These are phyloP conservation scores for Cavia aperea DNA, from an alignment of 2,113 vertebrate genomes.

Conservation along the genomic window DNA sequence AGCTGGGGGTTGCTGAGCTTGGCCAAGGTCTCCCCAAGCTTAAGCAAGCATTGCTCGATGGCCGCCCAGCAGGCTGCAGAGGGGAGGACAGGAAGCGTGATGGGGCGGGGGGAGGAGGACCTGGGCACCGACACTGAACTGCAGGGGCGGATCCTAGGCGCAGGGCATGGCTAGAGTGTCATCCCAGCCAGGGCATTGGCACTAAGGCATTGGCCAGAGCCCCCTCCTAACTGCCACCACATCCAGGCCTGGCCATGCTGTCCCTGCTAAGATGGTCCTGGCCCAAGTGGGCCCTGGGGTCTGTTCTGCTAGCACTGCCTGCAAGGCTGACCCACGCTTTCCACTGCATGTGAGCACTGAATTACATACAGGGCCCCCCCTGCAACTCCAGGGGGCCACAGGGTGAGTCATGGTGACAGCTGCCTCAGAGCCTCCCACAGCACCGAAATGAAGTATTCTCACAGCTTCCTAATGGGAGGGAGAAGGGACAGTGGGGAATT, in stretches of 20 bases:
- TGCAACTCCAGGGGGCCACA: conserved; percentile 10
- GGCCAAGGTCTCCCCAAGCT: conserved; percentile 83
- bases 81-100: not conserved
- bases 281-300: not conserved
- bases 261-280: not conserved
- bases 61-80: conserved; percentile 86
- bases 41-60: conserved; percentile 87
- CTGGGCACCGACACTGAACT: not conserved
- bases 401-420: conserved; percentile 19
- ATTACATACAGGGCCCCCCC: not conserved
- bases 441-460: conserved; percentile 18
- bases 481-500: no score
- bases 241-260: not conserved
- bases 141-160: not conserved
- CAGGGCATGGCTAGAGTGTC: conserved; percentile 27
- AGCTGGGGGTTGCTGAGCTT: conserved; percentile 80
- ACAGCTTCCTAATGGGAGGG: no score
- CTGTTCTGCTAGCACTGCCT: not conserved
- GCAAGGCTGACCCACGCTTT: not conserved
- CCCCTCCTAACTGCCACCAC: not conserved
- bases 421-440: conserved; percentile 29
- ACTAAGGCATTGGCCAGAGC: not conserved
- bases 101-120: no score
- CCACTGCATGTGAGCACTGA: not conserved
- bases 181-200: not conserved